These are phyloP conservation scores for Sceloporus tristichus DNA, from an alignment of 2,113 vertebrate genomes.

Conservation along the genomic window DNA sequence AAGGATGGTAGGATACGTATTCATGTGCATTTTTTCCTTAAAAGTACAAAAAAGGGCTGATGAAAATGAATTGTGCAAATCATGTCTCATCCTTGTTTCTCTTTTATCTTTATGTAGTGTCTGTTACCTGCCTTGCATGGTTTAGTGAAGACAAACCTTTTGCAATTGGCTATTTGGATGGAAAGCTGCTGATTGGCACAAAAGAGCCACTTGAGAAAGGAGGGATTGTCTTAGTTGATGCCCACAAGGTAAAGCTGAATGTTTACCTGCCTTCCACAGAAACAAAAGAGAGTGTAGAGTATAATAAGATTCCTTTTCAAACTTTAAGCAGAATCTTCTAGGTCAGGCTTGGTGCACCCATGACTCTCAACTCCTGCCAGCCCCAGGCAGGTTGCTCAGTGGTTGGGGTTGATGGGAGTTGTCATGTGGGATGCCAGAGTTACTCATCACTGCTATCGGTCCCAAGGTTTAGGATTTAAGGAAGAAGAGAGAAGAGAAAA, in stretches of 20 bases:
- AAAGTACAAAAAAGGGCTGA: not conserved
- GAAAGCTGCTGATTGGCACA: constrained; percentile 91
- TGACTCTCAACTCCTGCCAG: too few relatives aligned
- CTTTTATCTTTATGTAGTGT: constrained; percentile 78
- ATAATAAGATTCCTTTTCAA: too few relatives aligned
- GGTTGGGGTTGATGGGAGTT: too few relatives aligned
- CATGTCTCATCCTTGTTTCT: not conserved
- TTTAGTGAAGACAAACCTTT: constrained; percentile 94
- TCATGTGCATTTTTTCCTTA: not conserved
- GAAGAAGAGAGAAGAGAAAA: too few relatives aligned
- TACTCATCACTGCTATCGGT: too few relatives aligned
- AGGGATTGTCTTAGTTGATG: constrained; percentile 90
- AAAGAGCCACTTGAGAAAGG: constrained; percentile 91
- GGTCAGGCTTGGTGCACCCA: too few relatives aligned
- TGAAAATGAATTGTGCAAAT: not conserved
- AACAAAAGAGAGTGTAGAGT: too few relatives aligned
- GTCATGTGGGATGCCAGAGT: too few relatives aligned
- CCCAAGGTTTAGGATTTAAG: too few relatives aligned
- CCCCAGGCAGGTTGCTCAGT: too few relatives aligned
- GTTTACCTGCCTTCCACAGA: too few relatives aligned
- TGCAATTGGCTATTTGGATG: constrained; percentile 94
- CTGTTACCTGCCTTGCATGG: constrained; percentile 95
- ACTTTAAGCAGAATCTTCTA: too few relatives aligned
- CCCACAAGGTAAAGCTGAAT: constrained; percentile 87
- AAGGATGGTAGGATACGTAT: constrained; percentile 85